Percentiles rank a stretch among this genome's conserved stretches.
phyloP scores from a whole-genome alignment of 64 coral and sea anemone species.

The Dendronephthya gigantea region DNA sequence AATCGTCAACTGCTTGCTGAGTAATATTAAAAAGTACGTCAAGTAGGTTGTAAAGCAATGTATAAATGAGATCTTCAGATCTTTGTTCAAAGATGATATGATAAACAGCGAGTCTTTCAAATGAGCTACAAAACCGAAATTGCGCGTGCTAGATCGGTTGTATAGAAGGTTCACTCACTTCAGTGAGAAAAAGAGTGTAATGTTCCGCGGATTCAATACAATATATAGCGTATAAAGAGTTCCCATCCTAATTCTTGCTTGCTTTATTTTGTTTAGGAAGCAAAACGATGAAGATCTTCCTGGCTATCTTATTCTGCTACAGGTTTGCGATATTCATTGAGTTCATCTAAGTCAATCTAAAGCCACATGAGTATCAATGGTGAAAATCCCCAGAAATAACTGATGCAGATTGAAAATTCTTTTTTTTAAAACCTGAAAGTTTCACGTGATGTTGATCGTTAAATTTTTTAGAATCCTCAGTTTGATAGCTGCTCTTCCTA shows the following conservation, averaged over 20 bases:
- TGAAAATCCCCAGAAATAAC: too few species aligned
- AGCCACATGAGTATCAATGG: too few species aligned
- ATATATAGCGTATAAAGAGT: not conserved
- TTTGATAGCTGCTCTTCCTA: not conserved
- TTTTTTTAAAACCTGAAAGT: not conserved
- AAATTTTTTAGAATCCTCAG: not conserved
- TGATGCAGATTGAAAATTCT: too few species aligned
- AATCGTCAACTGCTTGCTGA: not conserved
- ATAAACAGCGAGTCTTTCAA: too few species aligned
- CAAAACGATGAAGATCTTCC: not conserved
- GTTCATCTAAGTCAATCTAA: too few species aligned
- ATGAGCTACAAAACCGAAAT: too few species aligned
- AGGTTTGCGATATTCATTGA: not conserved
- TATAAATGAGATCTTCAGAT: too few species aligned
- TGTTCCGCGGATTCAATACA: not conserved
- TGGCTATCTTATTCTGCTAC: not conserved
- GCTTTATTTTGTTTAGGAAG: not conserved
- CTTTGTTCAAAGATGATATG: too few species aligned
- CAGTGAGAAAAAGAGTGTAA: too few species aligned
- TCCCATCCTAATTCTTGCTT: not conserved
- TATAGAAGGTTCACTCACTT: too few species aligned
- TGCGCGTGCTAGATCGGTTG: too few species aligned
- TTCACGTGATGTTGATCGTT: not conserved
- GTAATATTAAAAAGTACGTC: slow-evolving; percentile 8
- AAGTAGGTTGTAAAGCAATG: too few species aligned